Evolutionary conservation across 2,113 vertebrate species (phyloP).

Genomic region (Pagrus major): DNA sequence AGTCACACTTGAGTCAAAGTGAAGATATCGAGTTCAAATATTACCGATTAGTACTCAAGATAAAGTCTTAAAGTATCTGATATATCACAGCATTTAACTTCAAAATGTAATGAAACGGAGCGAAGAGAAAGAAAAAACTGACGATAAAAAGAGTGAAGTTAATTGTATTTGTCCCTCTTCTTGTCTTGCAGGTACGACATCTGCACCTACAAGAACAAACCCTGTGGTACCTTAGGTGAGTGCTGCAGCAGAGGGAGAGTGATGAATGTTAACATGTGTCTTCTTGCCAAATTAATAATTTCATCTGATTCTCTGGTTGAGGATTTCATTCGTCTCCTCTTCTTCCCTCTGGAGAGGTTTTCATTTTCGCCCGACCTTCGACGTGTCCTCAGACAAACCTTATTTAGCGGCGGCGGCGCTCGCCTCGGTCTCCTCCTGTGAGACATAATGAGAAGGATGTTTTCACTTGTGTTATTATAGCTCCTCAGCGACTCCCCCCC

Average conservation of each 20-base stretch:
- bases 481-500: constrained; percentile 31
- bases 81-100: too few species aligned
- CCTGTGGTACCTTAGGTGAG: constrained; percentile 98
- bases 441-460: constrained; percentile 68
- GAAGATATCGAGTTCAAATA: too few species aligned
- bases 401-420: constrained; percentile 52
- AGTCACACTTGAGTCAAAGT: too few species aligned
- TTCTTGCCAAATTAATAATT: constrained; percentile 26
- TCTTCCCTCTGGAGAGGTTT: constrained; percentile 42
- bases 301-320: constrained; percentile 7
- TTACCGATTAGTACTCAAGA: too few species aligned
- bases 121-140: constrained; percentile 9
- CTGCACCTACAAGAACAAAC: constrained; percentile 99
- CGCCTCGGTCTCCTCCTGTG: constrained; percentile 23
- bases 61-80: too few species aligned
- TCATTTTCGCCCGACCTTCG: constrained; percentile 37
- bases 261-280: background rate
- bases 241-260: constrained; percentile 18
- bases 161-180: constrained; percentile 48
- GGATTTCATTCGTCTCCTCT: constrained; percentile 10
- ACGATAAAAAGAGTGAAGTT: background rate
- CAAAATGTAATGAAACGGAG: too few species aligned
- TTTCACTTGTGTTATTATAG: constrained; percentile 66
- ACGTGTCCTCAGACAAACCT: constrained; percentile 64
- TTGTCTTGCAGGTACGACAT: constrained; percentile 94